Base-by-base conservation (phyloP, 2,113 vertebrate species). In the Pelvicachromis taeniatus region DNA sequence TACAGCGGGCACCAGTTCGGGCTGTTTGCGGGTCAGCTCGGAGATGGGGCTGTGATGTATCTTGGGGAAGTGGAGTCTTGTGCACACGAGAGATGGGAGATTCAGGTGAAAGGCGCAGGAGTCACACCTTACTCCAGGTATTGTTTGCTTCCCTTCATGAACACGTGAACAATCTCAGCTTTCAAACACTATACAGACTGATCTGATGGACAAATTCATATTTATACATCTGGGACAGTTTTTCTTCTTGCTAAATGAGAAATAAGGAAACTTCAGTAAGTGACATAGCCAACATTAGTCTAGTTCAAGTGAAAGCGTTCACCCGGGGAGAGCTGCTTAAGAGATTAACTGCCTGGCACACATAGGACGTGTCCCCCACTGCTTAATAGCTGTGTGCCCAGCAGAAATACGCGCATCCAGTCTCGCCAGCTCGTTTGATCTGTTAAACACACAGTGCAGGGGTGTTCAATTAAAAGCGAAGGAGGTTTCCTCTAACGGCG, bases 1-100 rank as follows among this genome's bases (percentile, higher is more conserved):
- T 98, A 98, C 95, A 96, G 97, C 93, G 97, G 97, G 0, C 97
- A 98, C 93, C 97, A 98, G 96, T 98, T 98, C 73, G 97, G 97
- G 50, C 95, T 94, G 89, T 98, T 97, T 87, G 97, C 97, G 0
- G 97, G 97, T 12, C 97, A 98, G 91, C 96, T 98, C 84, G 97
- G 97, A 5, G 97, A 98, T 82, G 97, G 97, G 56, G 97, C 97
- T 6, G 97, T 96, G 84, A 93, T 97, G 92, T 98, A 98, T 92
- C 92, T 98, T 85, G 97, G 97, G 45, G 97, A 98, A 92, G 96
- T 98, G 89, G 92, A 96, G 88, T 88, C 91, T 6, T 31, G 40
- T 4, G 31, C 48, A 5, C 21, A 52, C 4, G 92, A 83, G n/a
- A 95, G 96, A 79, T 98, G 97, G 97, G 97, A 98, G 95, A 92